Evolutionary conservation across 37 sponge, comb jelly and placozoan species (phyloP).

Genomic region (Haliclona indistincta): DNA sequence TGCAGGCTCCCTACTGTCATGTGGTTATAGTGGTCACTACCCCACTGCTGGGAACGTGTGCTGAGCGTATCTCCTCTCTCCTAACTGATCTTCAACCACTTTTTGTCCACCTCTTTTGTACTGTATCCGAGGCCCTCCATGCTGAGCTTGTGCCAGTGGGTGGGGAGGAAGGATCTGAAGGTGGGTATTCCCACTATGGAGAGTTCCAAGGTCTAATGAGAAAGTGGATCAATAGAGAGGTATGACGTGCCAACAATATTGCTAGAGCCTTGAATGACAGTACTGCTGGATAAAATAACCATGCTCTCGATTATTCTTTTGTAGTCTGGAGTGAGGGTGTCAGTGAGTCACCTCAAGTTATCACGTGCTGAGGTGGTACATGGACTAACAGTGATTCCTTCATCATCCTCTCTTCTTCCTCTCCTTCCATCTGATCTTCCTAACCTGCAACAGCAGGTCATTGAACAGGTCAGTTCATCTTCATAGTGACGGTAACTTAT

Average conservation of each 20-base stretch:
- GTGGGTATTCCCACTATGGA: constrained; percentile 58
- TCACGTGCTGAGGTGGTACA: constrained; percentile 49
- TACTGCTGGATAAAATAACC: not conserved
- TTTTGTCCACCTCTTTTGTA: constrained; percentile 46
- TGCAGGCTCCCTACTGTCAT: constrained; percentile 53
- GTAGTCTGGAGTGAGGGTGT: constrained; percentile 43
- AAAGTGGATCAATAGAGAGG: constrained; percentile 69
- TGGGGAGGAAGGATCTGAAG: constrained; percentile 1
- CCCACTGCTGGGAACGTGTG: constrained; percentile 21
- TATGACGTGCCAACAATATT: not conserved
- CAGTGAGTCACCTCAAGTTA: constrained; percentile 48
- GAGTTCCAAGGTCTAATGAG: constrained; percentile 60
- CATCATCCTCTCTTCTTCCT: constrained; percentile 41
- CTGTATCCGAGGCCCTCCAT: constrained; percentile 43
- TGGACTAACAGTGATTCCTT: constrained; percentile 49
- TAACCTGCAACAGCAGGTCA: constrained; percentile 9
- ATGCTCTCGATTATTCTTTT: not conserved
- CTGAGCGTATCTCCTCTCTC: constrained; percentile 21
- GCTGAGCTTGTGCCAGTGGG: constrained; percentile 19
- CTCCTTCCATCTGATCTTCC: constrained; percentile 46
- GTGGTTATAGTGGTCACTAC: constrained; percentile 51
- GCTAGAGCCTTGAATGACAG: not conserved
- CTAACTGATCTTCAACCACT: constrained; percentile 61
- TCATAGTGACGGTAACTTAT: too few species aligned
- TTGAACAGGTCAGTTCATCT: constrained; percentile 30